phyloP scores from a whole-genome alignment of 2,797 vertebrate genomes.

The Pseudocheirus occidentalis region DNA sequence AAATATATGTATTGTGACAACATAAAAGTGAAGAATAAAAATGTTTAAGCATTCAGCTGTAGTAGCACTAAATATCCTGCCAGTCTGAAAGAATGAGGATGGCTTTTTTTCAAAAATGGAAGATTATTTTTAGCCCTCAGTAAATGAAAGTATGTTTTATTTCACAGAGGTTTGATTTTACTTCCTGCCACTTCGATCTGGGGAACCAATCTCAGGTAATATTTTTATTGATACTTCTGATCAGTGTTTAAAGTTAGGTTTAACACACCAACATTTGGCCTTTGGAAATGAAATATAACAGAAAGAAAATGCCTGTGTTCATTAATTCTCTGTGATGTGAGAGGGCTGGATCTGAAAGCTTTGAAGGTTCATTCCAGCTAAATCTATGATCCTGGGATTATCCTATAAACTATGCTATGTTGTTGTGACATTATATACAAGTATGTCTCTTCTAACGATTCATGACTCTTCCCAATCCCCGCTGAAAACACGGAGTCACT shows the following conservation, averaged over 20 bases:
- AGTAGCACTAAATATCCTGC: neutral
- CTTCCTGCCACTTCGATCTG: neutral
- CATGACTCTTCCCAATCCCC: neutral
- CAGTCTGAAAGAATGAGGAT: neutral
- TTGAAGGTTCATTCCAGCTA: neutral
- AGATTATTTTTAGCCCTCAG: neutral
- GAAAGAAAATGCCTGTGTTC: neutral
- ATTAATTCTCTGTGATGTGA: neutral
- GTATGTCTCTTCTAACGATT: neutral
- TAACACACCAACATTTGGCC: neutral
- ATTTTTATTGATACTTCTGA: neutral
- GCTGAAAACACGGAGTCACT: neutral
- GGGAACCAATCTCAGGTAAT: neutral
- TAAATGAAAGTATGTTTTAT: neutral
- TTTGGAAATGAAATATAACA: neutral
- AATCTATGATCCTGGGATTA: neutral
- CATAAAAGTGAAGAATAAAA: neutral
- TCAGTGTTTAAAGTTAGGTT: neutral
- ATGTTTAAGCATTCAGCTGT: neutral
- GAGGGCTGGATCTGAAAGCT: neutral
- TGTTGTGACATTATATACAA: neutral
- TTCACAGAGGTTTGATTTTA: neutral
- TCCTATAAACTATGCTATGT: neutral
- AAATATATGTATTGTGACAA: neutral
- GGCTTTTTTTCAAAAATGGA: neutral